phyloP scores from a whole-genome alignment of 2,888 invertebrate species.

The Drosophila glabriapex region DNA sequence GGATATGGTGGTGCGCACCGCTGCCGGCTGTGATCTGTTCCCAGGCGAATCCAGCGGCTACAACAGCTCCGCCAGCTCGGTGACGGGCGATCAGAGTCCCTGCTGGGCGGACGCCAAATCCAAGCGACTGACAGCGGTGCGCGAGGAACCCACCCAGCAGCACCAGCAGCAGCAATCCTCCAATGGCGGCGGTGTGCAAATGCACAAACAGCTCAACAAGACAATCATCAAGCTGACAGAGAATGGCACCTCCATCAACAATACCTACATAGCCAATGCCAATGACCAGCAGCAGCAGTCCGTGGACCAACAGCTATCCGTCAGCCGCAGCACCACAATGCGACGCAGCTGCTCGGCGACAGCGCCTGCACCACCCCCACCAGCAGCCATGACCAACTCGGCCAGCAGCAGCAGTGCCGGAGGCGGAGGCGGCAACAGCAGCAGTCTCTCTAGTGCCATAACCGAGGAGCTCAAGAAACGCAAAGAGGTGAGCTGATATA shows the following conservation, averaged over 20 bases:
- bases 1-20: conserved; percentile 91
- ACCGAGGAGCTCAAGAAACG: conserved; percentile 89
- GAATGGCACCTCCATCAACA: conserved; percentile 90
- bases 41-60: conserved; percentile 94
- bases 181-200: conserved; percentile 9
- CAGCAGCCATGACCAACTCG: conserved; percentile 22
- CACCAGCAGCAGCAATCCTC: neutral
- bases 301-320: conserved; percentile 18
- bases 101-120: conserved; percentile 88
- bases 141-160: conserved; percentile 87
- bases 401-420: conserved; percentile 35
- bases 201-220: conserved; percentile 86
- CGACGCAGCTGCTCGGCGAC: conserved; percentile 42
- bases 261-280: conserved; percentile 85
- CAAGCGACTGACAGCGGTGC: conserved; percentile 90
- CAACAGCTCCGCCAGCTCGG: conserved; percentile 93
- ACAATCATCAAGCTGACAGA: conserved; percentile 91
- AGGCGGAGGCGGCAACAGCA: conserved; percentile 76
- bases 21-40: conserved; percentile 92
- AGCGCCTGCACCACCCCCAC: conserved; percentile 15
- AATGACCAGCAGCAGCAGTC: conserved; percentile 47
- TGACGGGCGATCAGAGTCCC: conserved; percentile 90
- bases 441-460: conserved; percentile 89
- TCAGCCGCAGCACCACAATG: conserved; percentile 64
- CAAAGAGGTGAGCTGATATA: conserved; percentile 87